phyloP scores from a whole-genome alignment of 2,888 invertebrate species.

The Oithona nana region DNA sequence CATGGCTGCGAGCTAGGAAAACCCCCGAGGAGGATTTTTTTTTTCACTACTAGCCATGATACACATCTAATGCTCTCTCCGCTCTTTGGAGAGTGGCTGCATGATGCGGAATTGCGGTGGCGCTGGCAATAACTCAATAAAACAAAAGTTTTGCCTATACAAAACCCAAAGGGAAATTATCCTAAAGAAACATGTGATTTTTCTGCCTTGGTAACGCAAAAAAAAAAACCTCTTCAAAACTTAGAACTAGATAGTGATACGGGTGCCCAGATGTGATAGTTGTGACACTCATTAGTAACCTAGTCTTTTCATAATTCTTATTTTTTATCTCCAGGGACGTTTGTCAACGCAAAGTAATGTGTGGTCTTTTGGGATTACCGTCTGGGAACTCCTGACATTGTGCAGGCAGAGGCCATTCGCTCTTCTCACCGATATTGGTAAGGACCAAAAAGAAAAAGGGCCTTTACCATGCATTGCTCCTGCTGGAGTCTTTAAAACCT shows the following conservation, averaged over 20 bases:
- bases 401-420: constrained; percentile 41
- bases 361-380: constrained; percentile 44
- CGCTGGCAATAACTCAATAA: too few relatives aligned
- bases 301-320: constrained; percentile 18
- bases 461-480: neutral
- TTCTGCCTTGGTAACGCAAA: too few relatives aligned
- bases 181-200: too few relatives aligned
- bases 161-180: too few relatives aligned
- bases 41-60: neutral
- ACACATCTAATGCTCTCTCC: neutral
- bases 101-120: too few relatives aligned
- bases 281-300: constrained; percentile 5
- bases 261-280: neutral
- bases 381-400: constrained; percentile 43
- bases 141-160: too few relatives aligned
- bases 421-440: constrained; percentile 34
- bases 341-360: constrained; percentile 41
- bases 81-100: neutral
- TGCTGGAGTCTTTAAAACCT: too few relatives aligned
- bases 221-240: neutral
- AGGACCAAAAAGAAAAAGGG: neutral
- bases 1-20: neutral
- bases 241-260: neutral
- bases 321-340: constrained; percentile 34
- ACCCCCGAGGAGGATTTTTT: neutral